Percentiles rank a stretch among this genome's conserved stretches.
These are phyloP conservation scores for Tragelaphus imberbis DNA, from an alignment of 2,113 vertebrate species.

Conservation along the genomic window DNA sequence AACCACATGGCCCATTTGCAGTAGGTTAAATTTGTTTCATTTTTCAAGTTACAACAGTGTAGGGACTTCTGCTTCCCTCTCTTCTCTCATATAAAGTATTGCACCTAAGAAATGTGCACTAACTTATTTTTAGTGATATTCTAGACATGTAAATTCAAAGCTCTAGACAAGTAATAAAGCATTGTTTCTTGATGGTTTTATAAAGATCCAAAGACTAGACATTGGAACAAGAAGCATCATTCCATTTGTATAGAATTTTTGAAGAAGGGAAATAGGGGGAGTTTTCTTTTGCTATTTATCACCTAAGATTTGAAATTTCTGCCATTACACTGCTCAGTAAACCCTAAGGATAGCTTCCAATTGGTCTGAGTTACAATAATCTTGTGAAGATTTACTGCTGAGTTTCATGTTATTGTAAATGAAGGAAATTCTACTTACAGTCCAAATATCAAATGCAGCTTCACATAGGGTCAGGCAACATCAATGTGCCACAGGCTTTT, in stretches of 20 bases:
- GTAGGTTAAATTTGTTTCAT: constrained; percentile 48
- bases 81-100: constrained; percentile 34
- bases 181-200: not conserved
- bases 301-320: constrained; percentile 30
- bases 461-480: constrained; percentile 44
- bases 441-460: constrained; percentile 40
- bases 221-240: not conserved
- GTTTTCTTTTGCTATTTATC: constrained; percentile 21
- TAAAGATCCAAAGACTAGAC: not conserved
- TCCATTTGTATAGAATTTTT: not conserved
- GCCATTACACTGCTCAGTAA: constrained; percentile 10
- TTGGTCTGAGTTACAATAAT: constrained; percentile 30
- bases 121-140: constrained; percentile 1
- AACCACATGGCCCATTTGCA: not conserved
- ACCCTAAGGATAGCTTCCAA: constrained; percentile 22
- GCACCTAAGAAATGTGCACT: not conserved
- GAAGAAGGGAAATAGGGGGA: not conserved
- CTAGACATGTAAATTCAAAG: not conserved
- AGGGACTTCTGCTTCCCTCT: constrained; percentile 44
- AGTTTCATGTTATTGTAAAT: constrained; percentile 47
- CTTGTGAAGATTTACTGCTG: constrained; percentile 55
- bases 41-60: constrained; percentile 62
- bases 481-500: constrained; percentile 47
- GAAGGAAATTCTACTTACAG: constrained; percentile 51
- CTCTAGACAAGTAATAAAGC: not conserved